A percentile compares a stretch with the other conserved stretches of the same genome.
These are phyloP conservation scores for Hemitrygon akajei DNA, from an alignment of 2,797 vertebrate genomes.

Conservation along the genomic window DNA sequence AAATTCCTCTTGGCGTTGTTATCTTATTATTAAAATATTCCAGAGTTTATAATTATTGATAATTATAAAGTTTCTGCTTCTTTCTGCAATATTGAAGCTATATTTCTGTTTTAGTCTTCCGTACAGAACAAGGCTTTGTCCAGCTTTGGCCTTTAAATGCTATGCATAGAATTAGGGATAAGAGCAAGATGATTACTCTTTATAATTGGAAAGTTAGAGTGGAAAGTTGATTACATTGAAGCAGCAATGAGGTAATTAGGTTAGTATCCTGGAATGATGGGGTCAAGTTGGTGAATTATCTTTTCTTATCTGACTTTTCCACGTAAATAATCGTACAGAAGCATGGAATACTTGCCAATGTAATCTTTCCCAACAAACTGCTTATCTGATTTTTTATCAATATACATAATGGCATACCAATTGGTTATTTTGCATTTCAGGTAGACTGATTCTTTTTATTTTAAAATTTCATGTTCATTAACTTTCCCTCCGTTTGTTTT, in stretches of 20 bases:
- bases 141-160: not conserved
- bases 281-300: not conserved
- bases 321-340: not conserved
- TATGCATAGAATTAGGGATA: not conserved
- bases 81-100: too few relatives aligned
- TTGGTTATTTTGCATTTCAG: not conserved
- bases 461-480: not conserved
- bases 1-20: not conserved
- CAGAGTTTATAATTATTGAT: too few relatives aligned
- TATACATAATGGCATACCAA: too few relatives aligned
- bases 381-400: too few relatives aligned
- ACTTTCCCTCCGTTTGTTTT: not conserved
- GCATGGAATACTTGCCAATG: not conserved
- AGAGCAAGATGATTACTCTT: not conserved
- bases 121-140: not conserved
- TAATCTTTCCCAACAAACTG: not conserved
- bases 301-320: not conserved
- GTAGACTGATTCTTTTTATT: not conserved
- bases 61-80: too few relatives aligned
- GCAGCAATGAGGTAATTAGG: not conserved
- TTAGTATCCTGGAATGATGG: not conserved
- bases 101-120: not conserved
- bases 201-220: not conserved
- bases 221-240: not conserved
- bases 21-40: not conserved